Evolutionary conservation across 2,797 vertebrate genomes (phyloP), one percentile per base, ranked within the genome.

Genomic region (Esox lucius): DNA sequence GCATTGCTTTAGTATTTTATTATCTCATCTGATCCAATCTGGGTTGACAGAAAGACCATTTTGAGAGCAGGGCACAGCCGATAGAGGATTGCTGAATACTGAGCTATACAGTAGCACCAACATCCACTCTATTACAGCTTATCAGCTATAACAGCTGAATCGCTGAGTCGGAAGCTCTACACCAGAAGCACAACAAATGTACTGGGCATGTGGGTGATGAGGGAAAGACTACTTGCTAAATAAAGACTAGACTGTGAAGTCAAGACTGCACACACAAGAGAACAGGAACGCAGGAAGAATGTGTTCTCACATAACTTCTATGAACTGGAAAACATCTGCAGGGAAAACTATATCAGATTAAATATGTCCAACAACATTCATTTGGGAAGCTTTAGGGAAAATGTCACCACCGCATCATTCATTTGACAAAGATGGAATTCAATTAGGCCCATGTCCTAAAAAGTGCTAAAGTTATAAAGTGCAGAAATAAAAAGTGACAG

Each of bases 91-190:
- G 33, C 65, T 39, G 28, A 39, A 39, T 39, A 39, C 35, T 7
- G 26, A 62, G 26, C 51, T 39, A 16, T 2, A n/a, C n/a, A n/a
- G n/a, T n/a, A 67, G 31, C 64, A 66, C 65, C 28, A 19, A 62
- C 61, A 48, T 12, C 42, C 24, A 7, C 68, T 28, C 66, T 22
- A 22, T 42, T 22, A 51, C 3, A 33, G 48, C 67, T 78, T 74
- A 71, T 70, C 46, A 72, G n/a, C 74, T 35, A 68, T 72, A 74
- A 33, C 70, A 75, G 68, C 59, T 71, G 64, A 62, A 71, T 61
- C 51, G 49, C 33, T 26, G 53, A 74, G 65, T 64, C 11, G 48
- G 49, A 68, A 62, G 62, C 73, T 73, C 70, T 59, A 59, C 13
- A 33, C 59, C 13, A 56, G 12, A 76, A 74, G 49, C 61, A 46